Evolutionary conservation across 2,797 vertebrate species (phyloP).

Genomic region (Gallinago nigripennis): DNA sequence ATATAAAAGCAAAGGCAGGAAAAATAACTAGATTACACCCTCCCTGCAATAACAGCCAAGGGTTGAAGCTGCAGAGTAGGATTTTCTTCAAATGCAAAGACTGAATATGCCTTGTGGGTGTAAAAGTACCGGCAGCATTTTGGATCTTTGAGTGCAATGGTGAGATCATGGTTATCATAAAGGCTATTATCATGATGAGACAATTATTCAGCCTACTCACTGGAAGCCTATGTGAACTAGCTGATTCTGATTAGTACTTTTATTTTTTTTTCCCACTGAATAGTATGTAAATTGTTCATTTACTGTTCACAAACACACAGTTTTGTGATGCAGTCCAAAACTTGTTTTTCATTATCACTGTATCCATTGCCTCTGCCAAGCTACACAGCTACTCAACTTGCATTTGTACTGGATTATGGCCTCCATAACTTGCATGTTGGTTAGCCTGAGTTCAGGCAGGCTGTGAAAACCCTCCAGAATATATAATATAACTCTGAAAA

Average conservation of each 20-base stretch:
- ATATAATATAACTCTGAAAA: not conserved
- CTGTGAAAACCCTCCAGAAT: not conserved
- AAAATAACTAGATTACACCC: not conserved
- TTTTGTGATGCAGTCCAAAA: not conserved
- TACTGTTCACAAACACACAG: not conserved
- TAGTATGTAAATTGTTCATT: not conserved
- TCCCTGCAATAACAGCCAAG: not conserved
- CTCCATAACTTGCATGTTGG: fast-evolving
- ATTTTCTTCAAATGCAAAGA: not conserved
- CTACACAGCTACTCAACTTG: not conserved
- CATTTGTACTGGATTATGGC: not conserved
- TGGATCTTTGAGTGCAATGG: not conserved
- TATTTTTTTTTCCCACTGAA: not conserved
- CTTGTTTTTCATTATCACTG: not conserved
- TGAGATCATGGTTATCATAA: conserved; percentile 27
- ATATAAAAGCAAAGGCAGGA: not conserved
- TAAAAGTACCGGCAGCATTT: not conserved
- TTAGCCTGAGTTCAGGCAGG: not conserved
- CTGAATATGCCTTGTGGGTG: not conserved
- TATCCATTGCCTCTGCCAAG: not conserved
- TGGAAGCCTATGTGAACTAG: not conserved
- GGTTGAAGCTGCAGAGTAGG: not conserved
- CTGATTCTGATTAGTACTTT: not conserved
- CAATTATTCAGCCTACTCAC: not conserved
- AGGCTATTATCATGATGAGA: not conserved